Base-by-base conservation (phyloP, 2,888 invertebrate genomes). In the Scrobipalpa costella region DNA sequence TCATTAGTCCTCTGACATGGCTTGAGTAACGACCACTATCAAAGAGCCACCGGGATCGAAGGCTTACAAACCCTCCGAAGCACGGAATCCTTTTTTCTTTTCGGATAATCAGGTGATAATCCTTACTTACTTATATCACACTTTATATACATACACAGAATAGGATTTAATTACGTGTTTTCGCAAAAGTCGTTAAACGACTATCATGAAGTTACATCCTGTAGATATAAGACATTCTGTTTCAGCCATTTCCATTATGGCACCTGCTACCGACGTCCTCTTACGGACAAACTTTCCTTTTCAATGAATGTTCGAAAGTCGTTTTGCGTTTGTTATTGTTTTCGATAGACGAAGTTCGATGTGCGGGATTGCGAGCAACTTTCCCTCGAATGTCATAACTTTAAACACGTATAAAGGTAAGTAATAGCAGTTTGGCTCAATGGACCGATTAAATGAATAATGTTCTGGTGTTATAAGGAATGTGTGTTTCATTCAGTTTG, bases 301-400 rank as follows among this genome's bases (percentile, higher is more conserved):
- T 85, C 86, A 86, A 84, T 84, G 84, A 86, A 86, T 84, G 86
- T 89, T 86, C 76, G 71, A 75, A 84, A 88, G 83, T 88, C 85
- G 87, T 88, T 88, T 55, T 83, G 74, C 78, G 78, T 84, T 80
- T 88, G 85, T 88, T 89, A 90, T 88, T 90, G 88, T 88, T 88
- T 89, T 86, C 84, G 77, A 89, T 89, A 80, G 80, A 74, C 76
- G 64, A 88, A 90, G 82, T 90, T 88, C 78, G 80, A 78, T 76
- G 77, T 73, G 71, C 72, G 67, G 71, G 73, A 66, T 65, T 63
- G 61, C 58, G 64, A 65, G 58, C 61, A 59, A 27, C 72, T 71
- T 71, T 69, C 67, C 71, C 69, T 65, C 66, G 71, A 77, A 77
- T 73, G 74, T 77, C 73, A 72, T 74, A 76, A 72, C 69, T 73